Evolutionary conservation across 2,888 invertebrate species (phyloP).

Genomic region (Eueremaeus valkanovi): DNA sequence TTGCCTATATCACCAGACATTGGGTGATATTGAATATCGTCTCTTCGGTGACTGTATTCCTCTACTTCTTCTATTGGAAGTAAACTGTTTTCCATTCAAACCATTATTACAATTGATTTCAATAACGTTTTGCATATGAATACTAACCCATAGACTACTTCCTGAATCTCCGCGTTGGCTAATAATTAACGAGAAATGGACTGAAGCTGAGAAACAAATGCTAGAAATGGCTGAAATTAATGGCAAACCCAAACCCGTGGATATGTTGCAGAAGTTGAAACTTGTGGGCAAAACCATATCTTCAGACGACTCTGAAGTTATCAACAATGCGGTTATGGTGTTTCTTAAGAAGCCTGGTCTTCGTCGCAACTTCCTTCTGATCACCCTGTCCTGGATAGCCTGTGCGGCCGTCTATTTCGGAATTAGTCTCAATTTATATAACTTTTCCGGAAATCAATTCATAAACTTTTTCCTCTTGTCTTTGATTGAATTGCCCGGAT

Average conservation of each 20-base stretch:
- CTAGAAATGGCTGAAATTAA: constrained; percentile 44
- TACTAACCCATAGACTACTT: background rate
- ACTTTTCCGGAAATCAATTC: constrained; percentile 62
- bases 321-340: constrained; percentile 36
- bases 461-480: constrained; percentile 63
- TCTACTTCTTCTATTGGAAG: constrained; percentile 47
- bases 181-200: constrained; percentile 44
- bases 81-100: constrained; percentile 34
- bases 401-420: constrained; percentile 51
- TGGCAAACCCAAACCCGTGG: constrained; percentile 35
- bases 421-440: constrained; percentile 50
- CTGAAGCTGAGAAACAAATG: constrained; percentile 45
- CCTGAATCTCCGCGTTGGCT: constrained; percentile 50
- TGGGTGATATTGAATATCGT: constrained; percentile 50
- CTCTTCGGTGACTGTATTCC: constrained; percentile 43
- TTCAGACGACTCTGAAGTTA: constrained; percentile 22
- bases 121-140: background rate
- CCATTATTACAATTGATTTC: too few species aligned
- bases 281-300: constrained; percentile 34
- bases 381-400: constrained; percentile 43
- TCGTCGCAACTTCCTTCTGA: constrained; percentile 44
- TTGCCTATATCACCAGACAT: constrained; percentile 49
- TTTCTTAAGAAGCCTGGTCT: constrained; percentile 44
- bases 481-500: constrained; percentile 63
- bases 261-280: constrained; percentile 29